Evolutionary conservation across 2,888 invertebrate genomes (phyloP).

Genomic region (Plebejus anna): DNA sequence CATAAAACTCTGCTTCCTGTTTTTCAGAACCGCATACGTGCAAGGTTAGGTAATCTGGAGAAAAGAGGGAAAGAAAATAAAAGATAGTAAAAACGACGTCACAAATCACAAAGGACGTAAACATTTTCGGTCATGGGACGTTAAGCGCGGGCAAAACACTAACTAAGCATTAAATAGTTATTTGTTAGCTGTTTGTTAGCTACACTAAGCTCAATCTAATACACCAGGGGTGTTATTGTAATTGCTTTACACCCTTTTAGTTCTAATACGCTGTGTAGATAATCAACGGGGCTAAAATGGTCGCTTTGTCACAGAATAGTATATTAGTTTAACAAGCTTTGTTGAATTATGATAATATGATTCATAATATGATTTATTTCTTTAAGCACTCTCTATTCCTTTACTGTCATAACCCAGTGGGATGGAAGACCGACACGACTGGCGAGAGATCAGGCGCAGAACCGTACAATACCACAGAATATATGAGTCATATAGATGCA

Average conservation of each 20-base stretch:
- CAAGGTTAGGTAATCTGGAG: neutral
- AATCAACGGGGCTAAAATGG: too few species aligned
- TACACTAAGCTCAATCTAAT: constrained; percentile 2
- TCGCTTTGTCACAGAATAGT: too few species aligned
- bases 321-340: too few species aligned
- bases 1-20: neutral
- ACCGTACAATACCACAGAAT: too few species aligned
- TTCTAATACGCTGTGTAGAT: too few species aligned
- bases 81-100: constrained; percentile 26
- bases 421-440: too few species aligned
- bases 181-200: constrained; percentile 21
- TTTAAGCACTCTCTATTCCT: too few species aligned
- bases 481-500: too few species aligned
- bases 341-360: too few species aligned
- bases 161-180: constrained; percentile 21
- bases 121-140: constrained; percentile 30
- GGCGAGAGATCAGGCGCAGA: too few species aligned
- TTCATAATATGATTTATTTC: too few species aligned
- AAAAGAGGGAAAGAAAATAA: constrained; percentile 23
- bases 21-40: neutral
- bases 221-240: neutral
- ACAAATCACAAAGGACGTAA: constrained; percentile 31
- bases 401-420: too few species aligned
- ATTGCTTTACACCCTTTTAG: neutral
- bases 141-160: constrained; percentile 29